Evolutionary conservation across 2,113 vertebrate species (phyloP).

Genomic region (Gasterosteus aculeatus): DNA sequence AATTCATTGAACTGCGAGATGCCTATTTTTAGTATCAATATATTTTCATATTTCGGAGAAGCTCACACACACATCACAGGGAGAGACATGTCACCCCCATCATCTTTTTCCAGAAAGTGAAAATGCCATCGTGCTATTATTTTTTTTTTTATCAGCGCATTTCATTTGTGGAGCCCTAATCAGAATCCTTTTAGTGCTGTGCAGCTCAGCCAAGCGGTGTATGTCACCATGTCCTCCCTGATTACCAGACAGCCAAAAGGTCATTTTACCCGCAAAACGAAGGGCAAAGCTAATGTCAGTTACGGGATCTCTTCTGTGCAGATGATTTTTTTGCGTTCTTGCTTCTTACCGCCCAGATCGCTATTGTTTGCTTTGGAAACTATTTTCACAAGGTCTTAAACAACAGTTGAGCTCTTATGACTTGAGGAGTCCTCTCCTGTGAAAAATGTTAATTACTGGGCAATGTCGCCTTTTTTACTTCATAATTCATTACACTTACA

Average conservation of each 20-base stretch:
- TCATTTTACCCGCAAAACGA: slow-evolving; percentile 31
- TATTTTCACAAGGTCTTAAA: neutral
- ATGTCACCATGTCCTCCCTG: slow-evolving; percentile 5
- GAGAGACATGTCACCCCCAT: slow-evolving; percentile 15
- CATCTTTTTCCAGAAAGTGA: slow-evolving; percentile 20
- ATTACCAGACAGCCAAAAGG: slow-evolving; percentile 21
- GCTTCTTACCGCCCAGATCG: slow-evolving; percentile 9
- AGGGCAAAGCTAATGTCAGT: slow-evolving; percentile 12
- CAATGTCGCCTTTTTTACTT: slow-evolving; percentile 13
- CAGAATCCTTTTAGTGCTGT: slow-evolving; percentile 45
- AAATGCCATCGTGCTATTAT: slow-evolving; percentile 56
- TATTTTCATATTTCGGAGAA: slow-evolving; percentile 1
- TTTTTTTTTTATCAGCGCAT: slow-evolving; percentile 42
- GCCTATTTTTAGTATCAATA: slow-evolving; percentile 32
- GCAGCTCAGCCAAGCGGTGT: slow-evolving; percentile 20
- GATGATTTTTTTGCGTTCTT: neutral
- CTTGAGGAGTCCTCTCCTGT: slow-evolving; percentile 18
- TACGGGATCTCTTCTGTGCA: neutral
- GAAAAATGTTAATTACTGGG: neutral
- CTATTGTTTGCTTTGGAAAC: slow-evolving; percentile 17
- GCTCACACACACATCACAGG: neutral
- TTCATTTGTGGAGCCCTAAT: slow-evolving; percentile 59
- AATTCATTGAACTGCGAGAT: neutral
- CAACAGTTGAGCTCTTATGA: neutral
- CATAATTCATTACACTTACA: slow-evolving; percentile 7